phyloP scores from a whole-genome alignment of 2,113 vertebrate genomes.

The Murina feae region DNA sequence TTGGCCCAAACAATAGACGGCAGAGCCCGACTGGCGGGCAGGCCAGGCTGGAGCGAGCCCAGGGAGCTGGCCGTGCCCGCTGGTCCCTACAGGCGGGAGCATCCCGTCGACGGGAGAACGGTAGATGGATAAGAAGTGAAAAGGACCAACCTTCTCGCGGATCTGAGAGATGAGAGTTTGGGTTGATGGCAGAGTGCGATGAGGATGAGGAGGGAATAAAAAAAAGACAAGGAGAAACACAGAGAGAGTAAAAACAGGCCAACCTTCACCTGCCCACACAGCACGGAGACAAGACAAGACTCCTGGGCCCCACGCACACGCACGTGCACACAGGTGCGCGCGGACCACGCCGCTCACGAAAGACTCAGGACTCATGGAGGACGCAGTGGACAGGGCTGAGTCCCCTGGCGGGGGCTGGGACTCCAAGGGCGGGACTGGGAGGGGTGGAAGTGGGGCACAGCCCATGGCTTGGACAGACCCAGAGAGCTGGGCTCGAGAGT shows the following conservation, averaged over 20 bases:
- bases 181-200: constrained; percentile 95
- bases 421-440: neutral
- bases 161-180: constrained; percentile 98
- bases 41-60: constrained; percentile 45
- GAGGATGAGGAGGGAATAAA: constrained; percentile 92
- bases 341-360: constrained; percentile 51
- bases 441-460: constrained; percentile 14
- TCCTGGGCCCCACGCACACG: constrained; percentile 75
- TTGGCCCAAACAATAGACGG: constrained; percentile 42
- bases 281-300: constrained; percentile 85
- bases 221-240: constrained; percentile 95
- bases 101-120: constrained; percentile 85
- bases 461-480: constrained; percentile 34
- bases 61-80: constrained; percentile 71
- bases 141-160: constrained; percentile 99
- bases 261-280: constrained; percentile 92
- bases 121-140: constrained; percentile 90
- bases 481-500: constrained; percentile 26
- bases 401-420: neutral
- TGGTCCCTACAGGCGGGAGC: constrained; percentile 83
- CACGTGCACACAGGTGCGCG: constrained; percentile 50
- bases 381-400: constrained; percentile 44
- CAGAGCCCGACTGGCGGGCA: constrained; percentile 41
- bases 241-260: constrained; percentile 99
- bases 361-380: constrained; percentile 47